Percentiles rank a stretch among this genome's conserved stretches.
These are phyloP conservation scores for Mobula birostris DNA, from an alignment of 2,113 vertebrate genomes.

Conservation along the genomic window DNA sequence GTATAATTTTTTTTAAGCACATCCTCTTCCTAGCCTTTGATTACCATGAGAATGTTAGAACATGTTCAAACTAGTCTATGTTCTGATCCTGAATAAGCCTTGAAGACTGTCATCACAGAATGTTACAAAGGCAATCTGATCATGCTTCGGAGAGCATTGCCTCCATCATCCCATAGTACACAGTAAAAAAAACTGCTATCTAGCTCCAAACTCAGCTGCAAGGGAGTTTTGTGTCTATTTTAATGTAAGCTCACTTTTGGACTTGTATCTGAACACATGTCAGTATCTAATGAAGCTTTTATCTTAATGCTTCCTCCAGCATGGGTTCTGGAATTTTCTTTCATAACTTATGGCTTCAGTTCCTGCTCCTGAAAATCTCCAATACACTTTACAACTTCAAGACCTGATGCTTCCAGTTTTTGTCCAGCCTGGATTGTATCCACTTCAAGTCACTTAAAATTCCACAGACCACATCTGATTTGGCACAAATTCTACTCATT, in stretches of 20 bases:
- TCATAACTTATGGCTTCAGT: background rate
- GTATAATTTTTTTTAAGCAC: background rate
- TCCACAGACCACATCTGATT: background rate
- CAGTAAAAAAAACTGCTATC: background rate
- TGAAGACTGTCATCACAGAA: background rate
- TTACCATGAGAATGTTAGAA: background rate
- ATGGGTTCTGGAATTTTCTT: background rate
- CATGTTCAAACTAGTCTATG: background rate
- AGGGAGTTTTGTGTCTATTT: background rate
- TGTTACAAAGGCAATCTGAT: too few relatives aligned
- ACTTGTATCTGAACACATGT: background rate
- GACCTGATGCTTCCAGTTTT: background rate
- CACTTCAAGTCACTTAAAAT: background rate
- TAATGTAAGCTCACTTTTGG: background rate
- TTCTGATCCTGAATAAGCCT: background rate
- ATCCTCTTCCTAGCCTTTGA: background rate
- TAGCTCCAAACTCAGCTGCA: background rate
- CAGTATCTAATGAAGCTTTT: background rate
- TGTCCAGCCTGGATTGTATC: background rate
- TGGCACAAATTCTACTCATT: background rate
- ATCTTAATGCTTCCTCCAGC: background rate
- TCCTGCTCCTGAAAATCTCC: background rate
- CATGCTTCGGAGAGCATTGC: background rate
- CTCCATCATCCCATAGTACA: background rate
- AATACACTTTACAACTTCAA: background rate